phyloP scores from a whole-genome alignment of 2,113 vertebrate genomes.

The Psilopsiagon aurifrons region DNA sequence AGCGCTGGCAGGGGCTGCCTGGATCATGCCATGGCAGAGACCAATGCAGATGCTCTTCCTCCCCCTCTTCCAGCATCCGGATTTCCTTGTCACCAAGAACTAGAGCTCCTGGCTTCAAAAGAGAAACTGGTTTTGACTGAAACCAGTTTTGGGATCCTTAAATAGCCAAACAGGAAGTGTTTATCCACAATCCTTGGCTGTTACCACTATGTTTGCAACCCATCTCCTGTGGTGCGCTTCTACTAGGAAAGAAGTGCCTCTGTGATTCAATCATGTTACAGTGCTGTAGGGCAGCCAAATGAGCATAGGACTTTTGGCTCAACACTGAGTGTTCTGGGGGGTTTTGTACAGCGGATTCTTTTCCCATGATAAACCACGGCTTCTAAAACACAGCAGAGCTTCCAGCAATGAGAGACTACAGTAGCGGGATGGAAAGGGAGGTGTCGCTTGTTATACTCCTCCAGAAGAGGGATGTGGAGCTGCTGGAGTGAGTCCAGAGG shows the following conservation, averaged over 20 bases:
- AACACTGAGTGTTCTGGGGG: neutral
- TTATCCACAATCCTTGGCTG: neutral
- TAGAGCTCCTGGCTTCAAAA: neutral
- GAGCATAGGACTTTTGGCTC: neutral
- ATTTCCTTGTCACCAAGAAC: neutral
- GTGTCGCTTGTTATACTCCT: neutral
- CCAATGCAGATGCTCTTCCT: neutral
- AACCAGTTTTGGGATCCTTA: neutral
- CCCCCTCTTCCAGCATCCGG: neutral
- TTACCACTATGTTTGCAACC: rapidly evolving
- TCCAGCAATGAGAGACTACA: neutral
- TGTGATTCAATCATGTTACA: neutral
- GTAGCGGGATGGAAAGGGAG: neutral
- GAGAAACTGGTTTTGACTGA: neutral
- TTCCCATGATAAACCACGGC: neutral
- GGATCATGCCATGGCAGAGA: rapidly evolving
- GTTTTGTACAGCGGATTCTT: neutral
- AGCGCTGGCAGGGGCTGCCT: rapidly evolving
- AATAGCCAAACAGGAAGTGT: neutral
- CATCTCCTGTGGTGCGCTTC: neutral
- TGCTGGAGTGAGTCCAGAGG: rapidly evolving
- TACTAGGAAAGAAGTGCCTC: neutral
- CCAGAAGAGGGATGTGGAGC: neutral
- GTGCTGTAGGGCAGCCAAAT: neutral
- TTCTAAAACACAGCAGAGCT: neutral